These are phyloP conservation scores for Apantesis nais DNA, from an alignment of 2,888 invertebrate species.

Conservation along the genomic window DNA sequence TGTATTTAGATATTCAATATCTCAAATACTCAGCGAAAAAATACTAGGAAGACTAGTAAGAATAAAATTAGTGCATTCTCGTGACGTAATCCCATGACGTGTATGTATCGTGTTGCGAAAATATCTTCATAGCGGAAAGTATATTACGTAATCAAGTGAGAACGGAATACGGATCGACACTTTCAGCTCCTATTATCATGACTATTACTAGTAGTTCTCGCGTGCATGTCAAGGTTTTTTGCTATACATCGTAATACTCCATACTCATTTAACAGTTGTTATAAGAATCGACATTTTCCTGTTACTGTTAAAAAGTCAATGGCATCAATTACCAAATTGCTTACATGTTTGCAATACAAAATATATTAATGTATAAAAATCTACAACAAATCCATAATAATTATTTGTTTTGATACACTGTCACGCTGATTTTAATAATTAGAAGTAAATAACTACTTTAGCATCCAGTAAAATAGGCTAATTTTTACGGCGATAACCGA, in stretches of 20 bases:
- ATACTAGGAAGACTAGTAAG: slow-evolving; percentile 23
- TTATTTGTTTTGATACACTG: no score
- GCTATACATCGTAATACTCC: slow-evolving; percentile 16
- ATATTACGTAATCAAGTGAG: slow-evolving; percentile 47
- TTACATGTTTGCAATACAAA: background rate
- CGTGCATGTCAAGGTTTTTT: slow-evolving; percentile 34
- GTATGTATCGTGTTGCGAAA: slow-evolving; percentile 52
- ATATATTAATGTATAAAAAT: background rate
- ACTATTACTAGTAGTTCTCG: slow-evolving; percentile 24
- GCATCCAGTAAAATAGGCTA: no score
- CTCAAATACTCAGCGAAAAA: slow-evolving; percentile 9
- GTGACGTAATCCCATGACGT: slow-evolving; percentile 47
- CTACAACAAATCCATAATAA: background rate
- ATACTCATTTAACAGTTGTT: slow-evolving; percentile 9
- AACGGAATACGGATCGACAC: slow-evolving; percentile 31
- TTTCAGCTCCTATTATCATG: slow-evolving; percentile 22
- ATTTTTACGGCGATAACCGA: no score
- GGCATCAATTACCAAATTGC: background rate
- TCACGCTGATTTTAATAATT: no score
- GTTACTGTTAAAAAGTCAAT: background rate
- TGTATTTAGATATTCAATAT: background rate
- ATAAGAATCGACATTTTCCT: slow-evolving; percentile 20
- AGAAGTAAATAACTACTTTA: no score
- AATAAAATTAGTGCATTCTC: slow-evolving; percentile 45
- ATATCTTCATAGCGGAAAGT: slow-evolving; percentile 49